A percentile compares a stretch with the other conserved stretches of the same genome.
Evolutionary conservation across 2,797 vertebrate genomes (phyloP).

Genomic region (Vultur gryphus): DNA sequence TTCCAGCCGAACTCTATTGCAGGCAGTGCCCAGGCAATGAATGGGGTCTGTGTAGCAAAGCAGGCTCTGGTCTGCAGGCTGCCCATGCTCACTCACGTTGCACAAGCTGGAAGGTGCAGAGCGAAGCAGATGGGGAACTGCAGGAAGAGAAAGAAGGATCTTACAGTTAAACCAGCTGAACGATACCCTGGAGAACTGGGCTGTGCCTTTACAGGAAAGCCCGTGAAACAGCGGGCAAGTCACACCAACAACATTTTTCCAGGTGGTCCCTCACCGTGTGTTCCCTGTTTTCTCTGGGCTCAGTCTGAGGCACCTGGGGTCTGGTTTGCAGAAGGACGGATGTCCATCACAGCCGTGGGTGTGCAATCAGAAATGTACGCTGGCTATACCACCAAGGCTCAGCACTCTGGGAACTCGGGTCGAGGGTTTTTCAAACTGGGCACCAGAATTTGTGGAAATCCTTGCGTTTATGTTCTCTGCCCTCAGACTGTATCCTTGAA

Average conservation of each 20-base stretch:
- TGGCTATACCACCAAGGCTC: background rate
- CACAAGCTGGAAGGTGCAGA: background rate
- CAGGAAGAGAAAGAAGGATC: background rate
- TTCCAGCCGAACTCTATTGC: background rate
- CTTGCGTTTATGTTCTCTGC: background rate
- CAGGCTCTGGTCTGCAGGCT: background rate
- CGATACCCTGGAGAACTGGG: background rate
- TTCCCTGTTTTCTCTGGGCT: background rate
- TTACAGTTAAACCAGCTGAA: background rate
- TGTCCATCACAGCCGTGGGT: rapidly evolving
- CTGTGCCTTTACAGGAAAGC: background rate
- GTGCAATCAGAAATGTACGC: background rate
- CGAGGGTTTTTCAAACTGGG: background rate
- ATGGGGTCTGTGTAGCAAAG: background rate
- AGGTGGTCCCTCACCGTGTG: background rate
- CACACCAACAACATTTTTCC: background rate
- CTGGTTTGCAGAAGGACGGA: background rate
- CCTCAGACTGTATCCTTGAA: background rate
- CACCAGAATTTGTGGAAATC: background rate
- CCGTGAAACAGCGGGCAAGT: rapidly evolving
- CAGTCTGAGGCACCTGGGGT: background rate
- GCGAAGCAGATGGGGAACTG: background rate
- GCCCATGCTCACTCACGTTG: rapidly evolving
- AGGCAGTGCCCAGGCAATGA: background rate
- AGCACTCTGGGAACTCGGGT: background rate